Conservation (phyloP, 2,113 vertebrate genomes). For the Chauna torquata region DNA sequence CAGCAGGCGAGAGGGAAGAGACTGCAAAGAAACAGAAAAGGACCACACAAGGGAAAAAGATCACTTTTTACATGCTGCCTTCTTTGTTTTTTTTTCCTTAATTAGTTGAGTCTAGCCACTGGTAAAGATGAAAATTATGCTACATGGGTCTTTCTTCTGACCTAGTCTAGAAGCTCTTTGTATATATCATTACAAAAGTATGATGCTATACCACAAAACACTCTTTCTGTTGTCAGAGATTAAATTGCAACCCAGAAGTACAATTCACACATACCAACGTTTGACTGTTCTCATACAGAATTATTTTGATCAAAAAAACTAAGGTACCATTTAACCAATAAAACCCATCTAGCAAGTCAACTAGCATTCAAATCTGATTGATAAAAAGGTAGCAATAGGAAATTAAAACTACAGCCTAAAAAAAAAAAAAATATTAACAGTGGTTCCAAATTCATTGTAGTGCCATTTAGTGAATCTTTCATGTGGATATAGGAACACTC, state of each 20-base stretch:
- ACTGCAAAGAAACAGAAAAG: not conserved
- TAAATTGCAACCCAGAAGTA: not conserved
- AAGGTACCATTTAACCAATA: not conserved
- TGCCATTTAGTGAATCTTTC: not conserved
- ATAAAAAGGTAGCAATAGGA: not conserved
- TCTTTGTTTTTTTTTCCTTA: not conserved
- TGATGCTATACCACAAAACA: not conserved
- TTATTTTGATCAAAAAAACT: too few species aligned
- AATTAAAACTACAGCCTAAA: not conserved
- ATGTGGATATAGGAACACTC: not conserved
- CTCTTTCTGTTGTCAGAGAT: not conserved
- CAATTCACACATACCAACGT: not conserved
- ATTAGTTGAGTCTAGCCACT: not conserved
- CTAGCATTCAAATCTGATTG: not conserved
- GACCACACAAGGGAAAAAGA: not conserved
- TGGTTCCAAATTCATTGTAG: not conserved
- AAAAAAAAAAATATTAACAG: fast-evolving
- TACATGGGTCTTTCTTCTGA: not conserved
- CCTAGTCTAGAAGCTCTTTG: not conserved
- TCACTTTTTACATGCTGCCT: not conserved
- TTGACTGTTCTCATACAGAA: not conserved
- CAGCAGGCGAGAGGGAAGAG: not conserved
- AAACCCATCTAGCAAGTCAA: not conserved
- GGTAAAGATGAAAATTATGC: not conserved
- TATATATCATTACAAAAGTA: not conserved